Evolutionary conservation across 2,888 invertebrate species (phyloP), one percentile per base, ranked within the genome.

Genomic region (Selenia dentaria): DNA sequence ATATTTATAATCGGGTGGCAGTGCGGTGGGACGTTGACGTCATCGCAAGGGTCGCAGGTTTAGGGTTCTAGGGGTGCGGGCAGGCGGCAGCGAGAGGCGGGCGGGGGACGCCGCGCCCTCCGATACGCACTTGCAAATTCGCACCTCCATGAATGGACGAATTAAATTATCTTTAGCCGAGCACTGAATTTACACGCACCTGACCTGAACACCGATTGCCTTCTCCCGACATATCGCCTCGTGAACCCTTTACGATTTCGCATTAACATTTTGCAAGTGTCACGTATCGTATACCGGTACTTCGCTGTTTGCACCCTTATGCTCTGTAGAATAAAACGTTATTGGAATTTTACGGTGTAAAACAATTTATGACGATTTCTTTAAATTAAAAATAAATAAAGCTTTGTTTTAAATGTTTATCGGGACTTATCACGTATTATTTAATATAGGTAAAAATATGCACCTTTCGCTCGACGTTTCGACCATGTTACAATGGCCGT

Each of bases 121-220:
- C 77, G 67, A 73, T 86, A 89, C 88, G 87, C 86, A 86, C 87
- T 88, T 83, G 79, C 83, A 79, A 87, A 86, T 86, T 89, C 81
- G 79, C 86, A 85, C 85, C 85, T 83, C 79, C 74, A 86, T 88
- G 85, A 89, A 88, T 89, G 89, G 77, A 83, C 66, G 76, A 82
- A 84, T 83, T 78, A 83, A 81, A 83, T 85, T 86, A 84, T 82
- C 72, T 74, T 76, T 70, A 76, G 70, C 61, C 65, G 67, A 61
- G 69, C 64, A 64, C 65, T 72, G 71, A 79, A 79, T 77, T 74
- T 72, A 71, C 66, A 70, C 70, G 71, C 63, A 77, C 73, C 71
- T 78, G 75, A 77, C 72, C 73, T 72, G 74, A 78, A 74, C 67
- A 46, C 62, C 52, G 60, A 75, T 65, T 65, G 61, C 49, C 54